Conservation (phyloP, 1,140 invertebrate genomes). For the Cydia amplana region DNA sequence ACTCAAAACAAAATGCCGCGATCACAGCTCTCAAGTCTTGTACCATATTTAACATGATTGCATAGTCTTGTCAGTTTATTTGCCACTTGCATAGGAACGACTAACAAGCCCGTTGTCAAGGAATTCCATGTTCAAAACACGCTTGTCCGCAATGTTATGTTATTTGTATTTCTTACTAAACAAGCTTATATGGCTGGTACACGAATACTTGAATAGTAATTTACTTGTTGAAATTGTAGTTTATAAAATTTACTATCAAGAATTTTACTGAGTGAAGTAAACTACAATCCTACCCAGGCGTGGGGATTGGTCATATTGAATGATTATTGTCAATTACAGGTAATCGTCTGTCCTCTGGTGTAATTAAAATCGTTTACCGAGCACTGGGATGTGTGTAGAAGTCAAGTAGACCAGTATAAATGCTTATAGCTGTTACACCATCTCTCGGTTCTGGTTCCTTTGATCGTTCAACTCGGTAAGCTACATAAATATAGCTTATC, state of each 20-base stretch:
- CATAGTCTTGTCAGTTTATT: conserved; percentile 29
- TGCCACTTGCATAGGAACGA: conserved; percentile 22
- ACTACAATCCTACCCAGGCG: not conserved
- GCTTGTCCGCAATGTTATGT: conserved; percentile 15
- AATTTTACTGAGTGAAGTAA: not conserved
- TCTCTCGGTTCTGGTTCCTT: not conserved
- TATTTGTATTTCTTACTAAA: conserved; percentile 32
- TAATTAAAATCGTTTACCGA: not conserved
- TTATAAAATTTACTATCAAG: conserved; percentile 5
- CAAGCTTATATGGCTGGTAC: conserved; percentile 4
- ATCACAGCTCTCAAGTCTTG: not conserved
- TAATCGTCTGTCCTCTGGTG: not conserved
- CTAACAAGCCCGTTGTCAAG: conserved; percentile 21
- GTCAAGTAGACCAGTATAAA: not conserved
- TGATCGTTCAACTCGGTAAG: not conserved
- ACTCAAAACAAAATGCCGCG: conserved; percentile 16
- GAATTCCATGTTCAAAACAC: conserved; percentile 25
- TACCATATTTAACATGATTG: conserved; percentile 22
- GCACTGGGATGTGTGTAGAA: not conserved
- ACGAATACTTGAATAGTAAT: not conserved
- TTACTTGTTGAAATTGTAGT: not conserved
- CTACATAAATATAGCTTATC: not conserved
- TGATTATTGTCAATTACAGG: not conserved
- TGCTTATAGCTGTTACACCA: not conserved
- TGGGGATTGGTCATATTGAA: not conserved